A percentile compares a stretch with the other conserved stretches of the same genome.
These are phyloP conservation scores for Pteria penguin DNA, from an alignment of 2,888 invertebrate species.

Conservation along the genomic window DNA sequence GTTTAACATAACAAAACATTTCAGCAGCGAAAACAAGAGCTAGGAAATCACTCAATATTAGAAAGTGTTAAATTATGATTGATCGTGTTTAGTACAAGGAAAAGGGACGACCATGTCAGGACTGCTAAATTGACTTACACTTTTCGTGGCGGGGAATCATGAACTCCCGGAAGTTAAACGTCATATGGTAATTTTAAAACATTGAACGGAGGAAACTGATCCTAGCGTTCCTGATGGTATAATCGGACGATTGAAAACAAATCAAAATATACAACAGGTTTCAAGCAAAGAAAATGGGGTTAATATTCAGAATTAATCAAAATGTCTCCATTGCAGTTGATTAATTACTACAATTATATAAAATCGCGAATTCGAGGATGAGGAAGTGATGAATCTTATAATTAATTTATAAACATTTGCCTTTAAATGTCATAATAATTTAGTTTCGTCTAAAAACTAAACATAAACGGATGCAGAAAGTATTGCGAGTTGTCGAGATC, in stretches of 20 bases:
- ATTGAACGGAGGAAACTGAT: not conserved
- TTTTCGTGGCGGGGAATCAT: not conserved
- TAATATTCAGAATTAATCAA: not conserved
- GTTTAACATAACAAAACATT: not conserved
- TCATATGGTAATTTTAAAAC: not conserved
- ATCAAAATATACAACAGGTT: not conserved
- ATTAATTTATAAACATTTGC: too few species aligned
- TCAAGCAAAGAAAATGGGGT: not conserved
- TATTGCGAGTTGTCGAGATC: too few species aligned
- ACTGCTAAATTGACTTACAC: not conserved
- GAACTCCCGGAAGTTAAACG: not conserved
- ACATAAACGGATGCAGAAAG: too few species aligned
- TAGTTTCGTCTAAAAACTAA: too few species aligned
- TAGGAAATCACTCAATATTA: not conserved
- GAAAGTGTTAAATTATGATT: not conserved
- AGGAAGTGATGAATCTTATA: too few species aligned
- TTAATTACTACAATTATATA: too few species aligned
- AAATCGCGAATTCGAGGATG: too few species aligned
- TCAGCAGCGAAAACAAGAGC: not conserved
- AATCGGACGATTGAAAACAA: not conserved
- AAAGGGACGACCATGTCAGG: not conserved
- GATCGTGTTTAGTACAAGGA: not conserved
- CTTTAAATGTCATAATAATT: too few species aligned
- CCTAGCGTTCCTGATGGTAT: slow-evolving; percentile 9
- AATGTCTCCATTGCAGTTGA: too few species aligned